Conservation (phyloP, 2,888 invertebrate genomes). For the Leptopterna dolabrata region DNA sequence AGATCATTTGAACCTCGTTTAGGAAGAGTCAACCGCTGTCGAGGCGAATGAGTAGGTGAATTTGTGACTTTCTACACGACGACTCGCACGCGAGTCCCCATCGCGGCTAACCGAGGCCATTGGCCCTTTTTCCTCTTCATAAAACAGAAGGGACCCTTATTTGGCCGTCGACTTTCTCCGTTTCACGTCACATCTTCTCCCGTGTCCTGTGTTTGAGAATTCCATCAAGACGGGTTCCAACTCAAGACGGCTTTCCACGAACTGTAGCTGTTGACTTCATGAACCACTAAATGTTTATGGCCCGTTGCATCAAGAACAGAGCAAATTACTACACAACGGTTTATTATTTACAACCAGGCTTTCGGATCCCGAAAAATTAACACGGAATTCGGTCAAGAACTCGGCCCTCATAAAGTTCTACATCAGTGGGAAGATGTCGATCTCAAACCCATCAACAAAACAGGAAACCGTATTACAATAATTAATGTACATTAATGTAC, state of each 20-base stretch:
- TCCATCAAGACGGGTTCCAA: background rate
- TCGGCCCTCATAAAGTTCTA: too few species aligned
- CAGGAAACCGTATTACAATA: too few species aligned
- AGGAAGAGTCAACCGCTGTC: background rate
- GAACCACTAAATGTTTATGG: too few species aligned
- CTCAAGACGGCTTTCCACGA: background rate
- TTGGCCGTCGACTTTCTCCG: background rate
- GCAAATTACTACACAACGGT: too few species aligned
- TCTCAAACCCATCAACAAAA: too few species aligned
- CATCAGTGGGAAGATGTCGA: too few species aligned
- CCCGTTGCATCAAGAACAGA: too few species aligned
- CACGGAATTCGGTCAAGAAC: too few species aligned
- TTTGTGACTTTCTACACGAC: background rate
- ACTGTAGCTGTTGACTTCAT: background rate
- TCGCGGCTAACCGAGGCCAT: background rate
- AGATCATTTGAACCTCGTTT: slow-evolving; percentile 7
- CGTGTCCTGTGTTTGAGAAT: background rate
- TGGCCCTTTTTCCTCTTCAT: slow-evolving; percentile 7
- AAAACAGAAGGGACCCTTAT: background rate
- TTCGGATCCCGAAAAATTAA: too few species aligned
- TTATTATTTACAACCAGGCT: too few species aligned
- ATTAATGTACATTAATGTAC: too few species aligned
- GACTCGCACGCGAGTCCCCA: background rate
- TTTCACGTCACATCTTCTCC: background rate
- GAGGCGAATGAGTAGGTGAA: slow-evolving; percentile 3